Evolutionary conservation across 1,140 invertebrate species (phyloP).

Genomic region (Melitaea cinxia): DNA sequence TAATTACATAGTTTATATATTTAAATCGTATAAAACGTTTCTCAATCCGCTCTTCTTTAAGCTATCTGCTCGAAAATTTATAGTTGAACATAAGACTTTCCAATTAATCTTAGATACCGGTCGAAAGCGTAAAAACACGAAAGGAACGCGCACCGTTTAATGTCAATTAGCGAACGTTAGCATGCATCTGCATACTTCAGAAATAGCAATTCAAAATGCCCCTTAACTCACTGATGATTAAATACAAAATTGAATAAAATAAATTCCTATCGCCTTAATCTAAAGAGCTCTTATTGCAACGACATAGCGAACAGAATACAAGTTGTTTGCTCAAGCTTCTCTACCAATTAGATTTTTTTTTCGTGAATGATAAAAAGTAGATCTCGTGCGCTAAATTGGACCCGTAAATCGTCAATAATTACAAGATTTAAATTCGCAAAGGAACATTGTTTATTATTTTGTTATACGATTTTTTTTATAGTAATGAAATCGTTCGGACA

Average conservation of each 20-base stretch:
- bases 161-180: slow-evolving; percentile 63
- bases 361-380: slow-evolving; percentile 17
- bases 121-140: slow-evolving; percentile 52
- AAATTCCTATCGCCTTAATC: not conserved
- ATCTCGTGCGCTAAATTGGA: slow-evolving; percentile 23
- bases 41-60: not conserved
- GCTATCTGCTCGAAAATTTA: slow-evolving; percentile 7
- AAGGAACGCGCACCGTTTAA: slow-evolving; percentile 62
- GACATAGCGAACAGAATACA: not conserved
- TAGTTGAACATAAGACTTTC: slow-evolving; percentile 29
- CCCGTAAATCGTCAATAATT: slow-evolving; percentile 20
- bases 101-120: slow-evolving; percentile 42
- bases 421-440: slow-evolving; percentile 11
- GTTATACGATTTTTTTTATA: not conserved
- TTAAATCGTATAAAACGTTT: not conserved
- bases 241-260: not conserved
- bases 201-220: slow-evolving; percentile 1
- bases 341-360: slow-evolving; percentile 10
- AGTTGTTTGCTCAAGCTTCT: not conserved
- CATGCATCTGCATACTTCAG: slow-evolving; percentile 26
- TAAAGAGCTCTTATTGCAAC: slow-evolving; percentile 14
- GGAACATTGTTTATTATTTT: not conserved
- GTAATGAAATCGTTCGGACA: not conserved
- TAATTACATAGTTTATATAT: not conserved
- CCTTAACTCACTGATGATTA: not conserved